Conservation (phyloP, 2,113 vertebrate genomes). For the Nycticryphes semicollaris region DNA sequence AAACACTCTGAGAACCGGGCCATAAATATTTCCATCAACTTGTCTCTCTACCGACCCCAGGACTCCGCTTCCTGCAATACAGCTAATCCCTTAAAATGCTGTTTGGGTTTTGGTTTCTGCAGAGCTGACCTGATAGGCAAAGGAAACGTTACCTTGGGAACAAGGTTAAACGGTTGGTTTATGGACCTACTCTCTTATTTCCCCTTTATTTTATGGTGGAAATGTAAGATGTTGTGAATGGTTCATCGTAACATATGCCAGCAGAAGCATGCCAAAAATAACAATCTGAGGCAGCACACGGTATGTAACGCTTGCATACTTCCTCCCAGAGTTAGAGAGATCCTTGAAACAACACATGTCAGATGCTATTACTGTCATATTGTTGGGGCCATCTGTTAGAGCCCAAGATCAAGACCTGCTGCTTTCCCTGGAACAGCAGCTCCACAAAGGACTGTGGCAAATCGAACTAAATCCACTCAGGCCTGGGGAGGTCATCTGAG, state of each 20-base stretch:
- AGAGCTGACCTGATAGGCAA: background rate
- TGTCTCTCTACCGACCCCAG: background rate
- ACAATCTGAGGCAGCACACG: constrained; percentile 74
- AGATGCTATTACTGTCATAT: constrained; percentile 78
- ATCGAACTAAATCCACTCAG: constrained; percentile 46
- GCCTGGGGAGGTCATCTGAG: background rate
- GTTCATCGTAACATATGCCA: constrained; percentile 78
- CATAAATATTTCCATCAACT: constrained; percentile 46
- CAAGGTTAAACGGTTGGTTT: constrained; percentile 54
- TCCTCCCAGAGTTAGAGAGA: constrained; percentile 75
- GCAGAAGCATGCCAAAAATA: constrained; percentile 79
- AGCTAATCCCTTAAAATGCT: constrained; percentile 8
- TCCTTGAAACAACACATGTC: constrained; percentile 81
- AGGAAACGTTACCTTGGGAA: constrained; percentile 64
- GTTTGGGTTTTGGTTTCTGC: constrained; percentile 14
- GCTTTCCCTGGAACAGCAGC: constrained; percentile 61
- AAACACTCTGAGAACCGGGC: constrained; percentile 10
- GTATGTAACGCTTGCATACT: constrained; percentile 74
- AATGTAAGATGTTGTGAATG: constrained; percentile 76
- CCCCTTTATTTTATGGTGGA: constrained; percentile 64
- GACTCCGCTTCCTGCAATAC: background rate
- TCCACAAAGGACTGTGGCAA: constrained; percentile 65
- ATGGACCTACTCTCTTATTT: constrained; percentile 28
- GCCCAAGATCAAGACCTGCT: constrained; percentile 78
- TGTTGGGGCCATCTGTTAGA: constrained; percentile 81